Percentiles rank a stretch among this genome's conserved stretches.
Conservation (phyloP, 2,113 vertebrate species). For the Alethe castanea region DNA sequence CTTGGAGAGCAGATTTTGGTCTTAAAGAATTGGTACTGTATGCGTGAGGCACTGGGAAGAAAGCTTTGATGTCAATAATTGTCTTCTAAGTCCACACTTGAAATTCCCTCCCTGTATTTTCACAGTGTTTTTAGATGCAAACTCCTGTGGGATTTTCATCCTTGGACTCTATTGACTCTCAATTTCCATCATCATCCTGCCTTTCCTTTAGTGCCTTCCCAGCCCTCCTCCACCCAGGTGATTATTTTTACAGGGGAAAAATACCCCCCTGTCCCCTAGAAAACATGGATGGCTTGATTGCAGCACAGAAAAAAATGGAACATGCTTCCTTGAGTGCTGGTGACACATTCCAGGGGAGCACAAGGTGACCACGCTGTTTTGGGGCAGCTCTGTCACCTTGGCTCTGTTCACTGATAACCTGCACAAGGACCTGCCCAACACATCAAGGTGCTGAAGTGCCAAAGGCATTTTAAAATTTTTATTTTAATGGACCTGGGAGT, state of each 20-base stretch:
- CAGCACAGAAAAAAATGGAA: background rate
- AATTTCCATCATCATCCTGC: background rate
- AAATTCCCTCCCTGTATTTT: background rate
- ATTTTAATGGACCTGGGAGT: constrained; percentile 6
- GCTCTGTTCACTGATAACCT: background rate
- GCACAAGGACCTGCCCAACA: background rate
- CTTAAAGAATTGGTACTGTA: background rate
- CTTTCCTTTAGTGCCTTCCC: background rate
- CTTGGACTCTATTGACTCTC: background rate
- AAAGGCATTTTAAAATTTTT: background rate
- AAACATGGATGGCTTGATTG: background rate
- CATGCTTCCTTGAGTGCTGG: background rate
- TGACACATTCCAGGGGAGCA: background rate
- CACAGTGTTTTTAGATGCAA: background rate
- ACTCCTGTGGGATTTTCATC: background rate
- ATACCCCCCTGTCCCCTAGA: background rate
- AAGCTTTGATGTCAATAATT: background rate
- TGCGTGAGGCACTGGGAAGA: background rate
- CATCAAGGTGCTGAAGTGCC: background rate
- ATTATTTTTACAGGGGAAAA: background rate
- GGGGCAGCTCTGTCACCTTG: background rate
- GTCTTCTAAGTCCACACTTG: background rate
- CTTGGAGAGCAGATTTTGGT: background rate
- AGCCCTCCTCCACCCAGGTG: background rate
- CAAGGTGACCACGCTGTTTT: background rate